Evolutionary conservation across 1,140 invertebrate genomes (phyloP).

Genomic region (Drosophila truncata): DNA sequence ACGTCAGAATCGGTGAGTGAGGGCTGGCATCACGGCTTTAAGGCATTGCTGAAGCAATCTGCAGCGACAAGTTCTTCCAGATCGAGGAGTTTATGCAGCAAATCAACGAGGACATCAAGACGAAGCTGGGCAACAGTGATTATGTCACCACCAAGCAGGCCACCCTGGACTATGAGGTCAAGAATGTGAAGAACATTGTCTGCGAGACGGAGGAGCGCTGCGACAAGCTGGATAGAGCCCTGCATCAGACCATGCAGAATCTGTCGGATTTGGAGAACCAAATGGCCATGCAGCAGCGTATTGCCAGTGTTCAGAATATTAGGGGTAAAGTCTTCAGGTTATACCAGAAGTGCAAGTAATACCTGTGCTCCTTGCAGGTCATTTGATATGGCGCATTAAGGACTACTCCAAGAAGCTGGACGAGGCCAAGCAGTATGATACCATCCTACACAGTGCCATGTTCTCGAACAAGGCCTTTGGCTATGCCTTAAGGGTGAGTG

Average conservation of each 20-base stretch:
- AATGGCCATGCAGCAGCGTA: conserved; percentile 75
- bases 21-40: not conserved
- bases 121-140: conserved; percentile 59
- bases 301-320: conserved; percentile 72
- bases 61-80: conserved; percentile 75
- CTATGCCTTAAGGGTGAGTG: conserved; percentile 89
- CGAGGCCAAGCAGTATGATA: conserved; percentile 88
- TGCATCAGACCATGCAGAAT: conserved; percentile 75
- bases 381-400: conserved; percentile 89
- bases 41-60: not conserved
- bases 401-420: conserved; percentile 88
- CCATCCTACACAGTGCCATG: conserved; percentile 87
- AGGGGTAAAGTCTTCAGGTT: conserved; percentile 43
- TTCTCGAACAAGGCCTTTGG: conserved; percentile 90
- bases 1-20: conserved; percentile 59
- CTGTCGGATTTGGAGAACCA: conserved; percentile 78
- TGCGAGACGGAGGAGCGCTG: conserved; percentile 84
- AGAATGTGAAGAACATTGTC: conserved; percentile 81
- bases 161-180: conserved; percentile 80
- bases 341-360: not conserved
- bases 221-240: conserved; percentile 73
- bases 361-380: conserved; percentile 79
- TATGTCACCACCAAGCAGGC: conserved; percentile 68
- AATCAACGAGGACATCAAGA: conserved; percentile 75
- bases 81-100: conserved; percentile 76